Evolutionary conservation across 2,797 vertebrate species (phyloP).

Genomic region (Danio albolineatus): DNA sequence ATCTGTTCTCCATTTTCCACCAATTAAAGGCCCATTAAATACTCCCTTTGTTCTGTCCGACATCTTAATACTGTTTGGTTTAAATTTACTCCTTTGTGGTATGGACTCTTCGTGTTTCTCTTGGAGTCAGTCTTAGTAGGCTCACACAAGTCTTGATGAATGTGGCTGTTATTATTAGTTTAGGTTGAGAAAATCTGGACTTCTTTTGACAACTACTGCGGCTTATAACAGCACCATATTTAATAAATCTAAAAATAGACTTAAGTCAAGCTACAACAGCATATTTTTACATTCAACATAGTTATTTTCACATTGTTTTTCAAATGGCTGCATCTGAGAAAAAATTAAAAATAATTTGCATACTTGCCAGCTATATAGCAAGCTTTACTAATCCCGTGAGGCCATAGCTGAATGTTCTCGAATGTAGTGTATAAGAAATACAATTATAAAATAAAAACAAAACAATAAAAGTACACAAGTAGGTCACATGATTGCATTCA

Average conservation of each 20-base stretch:
- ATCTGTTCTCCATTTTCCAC: slow-evolving; percentile 1
- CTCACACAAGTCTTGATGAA: background rate
- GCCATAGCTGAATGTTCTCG: too few relatives aligned
- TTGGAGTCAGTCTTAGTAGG: slow-evolving; percentile 1
- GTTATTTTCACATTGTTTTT: too few relatives aligned
- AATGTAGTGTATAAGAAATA: too few relatives aligned
- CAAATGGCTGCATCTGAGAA: too few relatives aligned
- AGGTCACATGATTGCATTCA: too few relatives aligned
- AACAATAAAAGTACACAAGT: too few relatives aligned
- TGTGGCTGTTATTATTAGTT: background rate
- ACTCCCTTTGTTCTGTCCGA: slow-evolving; percentile 18
- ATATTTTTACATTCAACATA: too few relatives aligned
- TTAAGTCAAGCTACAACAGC: background rate
- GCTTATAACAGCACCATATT: background rate
- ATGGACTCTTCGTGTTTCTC: background rate
- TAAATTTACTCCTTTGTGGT: background rate
- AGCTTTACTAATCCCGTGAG: too few relatives aligned
- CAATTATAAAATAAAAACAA: too few relatives aligned
- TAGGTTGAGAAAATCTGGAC: background rate
- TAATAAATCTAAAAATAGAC: background rate
- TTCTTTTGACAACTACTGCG: background rate
- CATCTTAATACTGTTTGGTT: background rate
- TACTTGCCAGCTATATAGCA: too few relatives aligned
- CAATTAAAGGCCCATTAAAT: slow-evolving; percentile 12
- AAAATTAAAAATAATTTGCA: too few relatives aligned